These are phyloP conservation scores for Australoheros facetus DNA, from an alignment of 2,797 vertebrate species.

Conservation along the genomic window DNA sequence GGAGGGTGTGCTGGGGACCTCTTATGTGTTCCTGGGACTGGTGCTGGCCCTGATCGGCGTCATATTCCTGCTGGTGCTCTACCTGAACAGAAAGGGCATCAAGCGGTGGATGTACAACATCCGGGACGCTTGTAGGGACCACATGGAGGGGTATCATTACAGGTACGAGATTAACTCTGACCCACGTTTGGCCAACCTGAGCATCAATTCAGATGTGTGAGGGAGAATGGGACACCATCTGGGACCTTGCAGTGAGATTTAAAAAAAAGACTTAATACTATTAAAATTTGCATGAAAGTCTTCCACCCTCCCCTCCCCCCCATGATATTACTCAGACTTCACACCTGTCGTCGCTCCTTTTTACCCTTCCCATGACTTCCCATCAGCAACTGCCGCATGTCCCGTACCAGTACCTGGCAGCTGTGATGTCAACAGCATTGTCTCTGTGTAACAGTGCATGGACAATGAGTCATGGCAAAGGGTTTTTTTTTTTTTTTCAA, in stretches of 20 bases:
- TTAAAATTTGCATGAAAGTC: slow-evolving; percentile 88
- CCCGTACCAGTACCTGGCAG: slow-evolving; percentile 52
- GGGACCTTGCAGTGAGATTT: slow-evolving; percentile 37
- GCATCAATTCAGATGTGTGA: slow-evolving; percentile 95
- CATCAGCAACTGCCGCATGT: slow-evolving; percentile 66
- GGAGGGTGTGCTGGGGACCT: slow-evolving; percentile 90
- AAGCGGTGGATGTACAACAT: slow-evolving; percentile 99
- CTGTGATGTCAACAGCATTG: slow-evolving; percentile 64
- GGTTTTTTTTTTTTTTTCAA: slow-evolving; percentile 1
- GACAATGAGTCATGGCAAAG: slow-evolving; percentile 63
- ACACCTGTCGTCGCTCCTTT: slow-evolving; percentile 39
- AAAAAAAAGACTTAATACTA: slow-evolving; percentile 41
- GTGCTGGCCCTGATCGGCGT: slow-evolving; percentile 96
- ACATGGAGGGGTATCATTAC: slow-evolving; percentile 99
- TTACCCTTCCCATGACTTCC: slow-evolving; percentile 25
- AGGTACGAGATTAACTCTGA: slow-evolving; percentile 96
- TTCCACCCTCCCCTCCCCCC: slow-evolving; percentile 55
- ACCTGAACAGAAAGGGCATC: slow-evolving; percentile 97
- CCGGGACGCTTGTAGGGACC: slow-evolving; percentile 97
- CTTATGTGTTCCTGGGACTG: slow-evolving; percentile 94
- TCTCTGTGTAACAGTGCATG: slow-evolving; percentile 75
- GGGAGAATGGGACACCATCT: slow-evolving; percentile 30
- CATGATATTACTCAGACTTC: slow-evolving; percentile 40
- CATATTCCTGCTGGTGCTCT: slow-evolving; percentile 96
- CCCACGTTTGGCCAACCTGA: slow-evolving; percentile 92